Percentiles rank a stretch among this genome's conserved stretches.
Conservation (phyloP, 2,888 invertebrate species). For the Andrena dorsata region DNA sequence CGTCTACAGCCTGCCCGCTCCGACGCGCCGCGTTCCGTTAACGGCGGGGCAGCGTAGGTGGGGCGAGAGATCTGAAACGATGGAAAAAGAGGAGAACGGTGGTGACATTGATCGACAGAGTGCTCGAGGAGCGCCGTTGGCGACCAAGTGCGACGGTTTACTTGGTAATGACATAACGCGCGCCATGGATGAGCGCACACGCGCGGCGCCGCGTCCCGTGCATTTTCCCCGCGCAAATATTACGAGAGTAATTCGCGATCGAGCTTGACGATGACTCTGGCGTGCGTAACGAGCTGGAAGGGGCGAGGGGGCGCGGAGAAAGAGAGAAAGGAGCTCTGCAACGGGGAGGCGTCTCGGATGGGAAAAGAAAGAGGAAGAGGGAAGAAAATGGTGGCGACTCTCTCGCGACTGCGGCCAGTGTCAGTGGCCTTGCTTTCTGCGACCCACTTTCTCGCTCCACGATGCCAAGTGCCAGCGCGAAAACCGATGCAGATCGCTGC, state of each 20-base stretch:
- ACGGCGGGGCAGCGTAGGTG: no score
- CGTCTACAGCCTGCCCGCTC: no score
- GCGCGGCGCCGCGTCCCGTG: conserved; percentile 29
- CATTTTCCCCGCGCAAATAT: conserved; percentile 71
- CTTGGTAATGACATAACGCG: conserved; percentile 73
- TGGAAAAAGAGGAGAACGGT: conserved; percentile 9
- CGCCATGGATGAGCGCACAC: conserved; percentile 51
- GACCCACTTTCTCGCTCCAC: conserved; percentile 83
- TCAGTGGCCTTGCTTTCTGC: conserved; percentile 85
- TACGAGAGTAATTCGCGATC: conserved; percentile 70
- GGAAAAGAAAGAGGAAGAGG: conserved; percentile 40
- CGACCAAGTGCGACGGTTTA: conserved; percentile 27
- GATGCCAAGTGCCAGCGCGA: conserved; percentile 41
- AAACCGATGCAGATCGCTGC: conserved; percentile 30
- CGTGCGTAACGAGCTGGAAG: conserved; percentile 58
- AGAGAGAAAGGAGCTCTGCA: conserved; percentile 26
- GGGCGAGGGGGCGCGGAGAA: conserved; percentile 30
- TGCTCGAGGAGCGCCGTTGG: conserved; percentile 21
- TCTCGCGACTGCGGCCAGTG: conserved; percentile 78
- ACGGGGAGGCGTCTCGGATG: conserved; percentile 34
- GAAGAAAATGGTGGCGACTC: conserved; percentile 56
- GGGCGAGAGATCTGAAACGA: background rate
- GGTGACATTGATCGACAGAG: conserved; percentile 61
- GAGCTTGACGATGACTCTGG: conserved; percentile 62
- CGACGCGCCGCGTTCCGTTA: no score